Evolutionary conservation across 1,140 invertebrate species (phyloP), one percentile per base, ranked within the genome.

Genomic region (Eumaeus atala): DNA sequence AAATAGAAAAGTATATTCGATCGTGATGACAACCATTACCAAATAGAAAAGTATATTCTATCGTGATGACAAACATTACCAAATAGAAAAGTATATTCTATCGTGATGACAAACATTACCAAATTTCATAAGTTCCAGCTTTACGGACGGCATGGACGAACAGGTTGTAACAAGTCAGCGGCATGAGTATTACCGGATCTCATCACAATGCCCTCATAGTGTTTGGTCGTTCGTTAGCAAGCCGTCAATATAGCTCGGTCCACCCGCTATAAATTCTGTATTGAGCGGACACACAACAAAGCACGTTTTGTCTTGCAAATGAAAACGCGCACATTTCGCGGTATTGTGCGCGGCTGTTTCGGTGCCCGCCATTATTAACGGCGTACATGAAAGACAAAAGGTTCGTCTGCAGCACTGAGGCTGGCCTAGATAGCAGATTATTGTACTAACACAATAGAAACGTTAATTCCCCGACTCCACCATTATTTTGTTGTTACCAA

Each of bases 331-430:
- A 84, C 79, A 86, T 86, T 84, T 87, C 81, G 81, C 81, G 81
- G 83, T 72, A 87, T 87, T 87, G 83, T 87, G 79, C 80, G 77
- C 83, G 77, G 83, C 80, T 83, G 83, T 87, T 87, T 87, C 83
- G 83, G 83, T 74, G 83, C 77, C 79, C 83, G 81, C 77, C 81
- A 87, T 87, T 87, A 87, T 87, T 87, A 87, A 87, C 81, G 78
- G 83, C 81, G 81, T 84, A 84, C 81, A 87, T 87, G 83, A 87
- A 87, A 87, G 83, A 87, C 83, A 87, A 87, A 87, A 87, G 84
- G 84, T 84, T 87, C 81, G 81, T 84, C 84, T 87, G 79, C 83
- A 83, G 83, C 78, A 80, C 84, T 83, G 83, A 84, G 76, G 74
- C 84, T 87, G 84, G 81, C 84, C 84, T 87, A 87, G 84, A 87